phyloP scores from a whole-genome alignment of 2,797 vertebrate genomes.

The Distichodus sexfasciatus region DNA sequence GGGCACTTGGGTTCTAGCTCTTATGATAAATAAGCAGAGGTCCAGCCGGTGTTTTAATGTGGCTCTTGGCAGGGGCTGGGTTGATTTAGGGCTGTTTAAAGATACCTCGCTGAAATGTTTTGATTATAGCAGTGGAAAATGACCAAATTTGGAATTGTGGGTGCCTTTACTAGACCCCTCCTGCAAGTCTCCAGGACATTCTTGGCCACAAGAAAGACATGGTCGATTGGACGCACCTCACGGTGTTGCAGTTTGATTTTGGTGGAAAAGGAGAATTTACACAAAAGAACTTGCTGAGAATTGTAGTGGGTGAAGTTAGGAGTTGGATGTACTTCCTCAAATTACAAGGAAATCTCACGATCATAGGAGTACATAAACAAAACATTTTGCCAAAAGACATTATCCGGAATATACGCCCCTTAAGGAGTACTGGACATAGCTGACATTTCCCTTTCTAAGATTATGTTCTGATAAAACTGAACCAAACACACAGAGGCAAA shows the following conservation, averaged over 20 bases:
- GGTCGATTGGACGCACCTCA: constrained; percentile 1
- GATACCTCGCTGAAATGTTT: constrained; percentile 32
- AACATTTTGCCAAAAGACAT: constrained; percentile 6
- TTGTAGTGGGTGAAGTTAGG: background rate
- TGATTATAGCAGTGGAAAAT: constrained; percentile 47
- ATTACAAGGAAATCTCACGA: constrained; percentile 28
- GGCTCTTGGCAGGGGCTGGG: constrained; percentile 12
- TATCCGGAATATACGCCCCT: background rate
- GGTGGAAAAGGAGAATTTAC: background rate
- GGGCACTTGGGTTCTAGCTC: constrained; percentile 17
- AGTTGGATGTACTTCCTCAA: constrained; percentile 20
- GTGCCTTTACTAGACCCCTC: constrained; percentile 15
- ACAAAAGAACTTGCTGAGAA: background rate
- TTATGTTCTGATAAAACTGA: background rate
- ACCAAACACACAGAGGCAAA: background rate
- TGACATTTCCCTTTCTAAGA: background rate
- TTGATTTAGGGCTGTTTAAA: constrained; percentile 48
- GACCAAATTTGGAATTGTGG: constrained; percentile 40
- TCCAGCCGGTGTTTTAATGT: constrained; percentile 30
- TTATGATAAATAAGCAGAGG: constrained; percentile 33
- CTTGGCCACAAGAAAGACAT: constrained; percentile 22
- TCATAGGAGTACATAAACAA: constrained; percentile 32
- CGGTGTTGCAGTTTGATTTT: background rate
- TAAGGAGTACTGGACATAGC: background rate
- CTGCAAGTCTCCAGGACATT: constrained; percentile 28